Evolutionary conservation across 30 jellyfish, hydroid and myxozoan genomes (phyloP), one percentile per base, ranked within the genome.

Genomic region (Chrysaora quinquecirrha): DNA sequence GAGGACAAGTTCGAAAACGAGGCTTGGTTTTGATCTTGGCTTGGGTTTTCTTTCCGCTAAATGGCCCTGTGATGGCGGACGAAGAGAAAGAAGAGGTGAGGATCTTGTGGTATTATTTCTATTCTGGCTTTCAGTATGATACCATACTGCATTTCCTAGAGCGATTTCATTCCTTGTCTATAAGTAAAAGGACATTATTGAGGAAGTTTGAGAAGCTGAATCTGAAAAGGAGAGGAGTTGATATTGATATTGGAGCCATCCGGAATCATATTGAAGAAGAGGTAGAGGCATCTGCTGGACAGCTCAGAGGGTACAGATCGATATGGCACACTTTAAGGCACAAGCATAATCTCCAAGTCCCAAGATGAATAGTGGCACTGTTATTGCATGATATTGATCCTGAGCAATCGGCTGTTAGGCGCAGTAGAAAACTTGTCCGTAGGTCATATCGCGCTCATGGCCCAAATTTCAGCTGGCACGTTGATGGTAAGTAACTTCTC

Each of bases 311-410:
- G 32, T 60, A 60, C 30, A 25, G 72, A 60, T 18, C 30, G 22
- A 60, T 60, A 22, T 60, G 72, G 72, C 72, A 60, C 32, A n/a
- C 72, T 10, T 30, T 60, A 14, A 18, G 72, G 25, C 25, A 12
- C 10, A 30, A 60, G 32, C 30, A 60, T 60, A 30, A 30, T 11
- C 14, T 60, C 32, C 50, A 66, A 0, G 79, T 66, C 25, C 79
- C 79, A 12, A 22, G 79, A 12, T 16, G 19, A 31, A 11, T n/a
- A 22, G 79, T 66, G 10, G 79, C 66, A 1, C 30, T 12, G 54
- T 19, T 66, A 30, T 19, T 66, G 54, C 22, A 64, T 11, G 64
- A 66, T 22, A 12, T 66, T 22, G 79, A 66, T 64, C 61, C 79
- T 1, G 79, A 9, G 1, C 66, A 64, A 22, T 21, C 23, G 61